Percentiles rank a stretch among this genome's conserved stretches.
These are phyloP conservation scores for Stenodema calcarata DNA, from an alignment of 2,888 invertebrate species.

Conservation along the genomic window DNA sequence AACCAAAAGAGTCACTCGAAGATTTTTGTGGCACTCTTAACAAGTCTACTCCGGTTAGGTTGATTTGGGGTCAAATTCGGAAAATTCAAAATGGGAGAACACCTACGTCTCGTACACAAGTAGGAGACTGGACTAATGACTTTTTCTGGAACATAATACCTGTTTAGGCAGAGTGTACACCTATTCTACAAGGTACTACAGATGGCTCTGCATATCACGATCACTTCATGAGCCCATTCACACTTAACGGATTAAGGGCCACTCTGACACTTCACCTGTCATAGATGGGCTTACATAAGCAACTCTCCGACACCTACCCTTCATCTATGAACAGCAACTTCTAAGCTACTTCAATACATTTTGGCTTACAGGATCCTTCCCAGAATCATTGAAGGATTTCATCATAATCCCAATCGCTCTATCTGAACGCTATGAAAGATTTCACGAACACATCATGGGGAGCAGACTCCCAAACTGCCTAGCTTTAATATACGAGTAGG, in stretches of 20 bases:
- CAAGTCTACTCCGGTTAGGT: not conserved
- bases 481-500: too few species aligned
- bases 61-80: slow-evolving; percentile 1
- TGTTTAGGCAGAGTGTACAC: not conserved
- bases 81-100: not conserved
- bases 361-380: too few species aligned
- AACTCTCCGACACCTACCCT: not conserved
- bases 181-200: not conserved
- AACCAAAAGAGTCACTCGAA: not conserved
- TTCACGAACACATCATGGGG: slow-evolving; percentile 9
- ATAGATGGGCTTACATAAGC: not conserved
- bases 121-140: not conserved
- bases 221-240: not conserved
- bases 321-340: not conserved
- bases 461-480: not conserved
- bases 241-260: not conserved
- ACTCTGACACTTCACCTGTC: not conserved
- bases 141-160: not conserved
- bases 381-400: not conserved
- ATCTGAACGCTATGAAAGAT: not conserved
- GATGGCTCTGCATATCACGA: not conserved
- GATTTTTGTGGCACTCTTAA: not conserved
- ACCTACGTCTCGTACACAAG: not conserved
- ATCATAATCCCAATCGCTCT: not conserved
- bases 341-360: too few species aligned